A percentile compares a stretch with the other conserved stretches of the same genome.
These are phyloP conservation scores for Cricetomys ansorgei DNA, from an alignment of 2,113 vertebrate genomes.

Conservation along the genomic window DNA sequence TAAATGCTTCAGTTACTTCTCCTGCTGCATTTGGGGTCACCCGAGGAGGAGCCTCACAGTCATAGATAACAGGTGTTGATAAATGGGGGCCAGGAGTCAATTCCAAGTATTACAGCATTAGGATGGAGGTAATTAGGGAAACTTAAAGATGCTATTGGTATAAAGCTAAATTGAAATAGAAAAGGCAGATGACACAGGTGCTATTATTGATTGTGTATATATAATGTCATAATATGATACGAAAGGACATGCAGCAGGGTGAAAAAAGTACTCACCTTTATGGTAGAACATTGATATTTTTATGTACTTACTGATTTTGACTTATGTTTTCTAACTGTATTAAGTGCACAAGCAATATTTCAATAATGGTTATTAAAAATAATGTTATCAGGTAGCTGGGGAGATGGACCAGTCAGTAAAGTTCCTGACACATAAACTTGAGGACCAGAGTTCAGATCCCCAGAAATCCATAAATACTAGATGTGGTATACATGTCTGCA, in stretches of 20 bases:
- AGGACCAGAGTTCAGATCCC: background rate
- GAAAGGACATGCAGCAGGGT: background rate
- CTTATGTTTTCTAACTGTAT: background rate
- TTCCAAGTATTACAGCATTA: background rate
- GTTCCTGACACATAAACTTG: background rate
- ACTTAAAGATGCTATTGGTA: slow-evolving; percentile 5
- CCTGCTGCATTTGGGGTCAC: background rate
- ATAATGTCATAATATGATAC: background rate
- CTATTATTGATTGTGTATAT: background rate
- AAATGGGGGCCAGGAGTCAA: background rate
- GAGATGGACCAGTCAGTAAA: background rate
- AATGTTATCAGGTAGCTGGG: background rate
- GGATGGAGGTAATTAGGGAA: background rate
- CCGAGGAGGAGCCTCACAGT: background rate
- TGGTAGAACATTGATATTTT: background rate
- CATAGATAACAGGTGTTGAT: background rate
- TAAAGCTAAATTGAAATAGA: slow-evolving; percentile 3
- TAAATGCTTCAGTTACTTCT: background rate
- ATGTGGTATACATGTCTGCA: background rate
- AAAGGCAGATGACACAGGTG: slow-evolving; percentile 15
- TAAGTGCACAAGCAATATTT: background rate
- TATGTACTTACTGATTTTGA: background rate
- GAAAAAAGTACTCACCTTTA: background rate
- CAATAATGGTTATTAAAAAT: background rate
- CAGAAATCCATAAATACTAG: background rate